Evolutionary conservation across 1,140 invertebrate genomes (phyloP).

Genomic region (Lanistes nyassanus): DNA sequence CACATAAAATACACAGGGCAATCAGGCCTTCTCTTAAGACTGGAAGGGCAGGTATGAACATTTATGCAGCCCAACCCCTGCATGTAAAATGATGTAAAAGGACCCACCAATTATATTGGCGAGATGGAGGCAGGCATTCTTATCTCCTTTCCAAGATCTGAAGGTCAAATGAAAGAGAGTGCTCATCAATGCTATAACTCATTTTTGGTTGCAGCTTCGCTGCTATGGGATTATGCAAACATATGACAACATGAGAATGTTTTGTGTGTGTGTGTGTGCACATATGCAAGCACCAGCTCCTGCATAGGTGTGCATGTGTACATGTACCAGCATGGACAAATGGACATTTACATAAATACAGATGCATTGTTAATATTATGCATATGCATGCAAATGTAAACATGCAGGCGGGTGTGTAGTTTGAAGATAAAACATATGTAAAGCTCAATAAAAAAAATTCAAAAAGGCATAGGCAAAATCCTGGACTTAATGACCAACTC

Average conservation of each 20-base stretch:
- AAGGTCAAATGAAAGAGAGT: slow-evolving; percentile 1
- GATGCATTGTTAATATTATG: no score
- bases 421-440: not conserved
- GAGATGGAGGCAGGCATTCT: slow-evolving; percentile 43
- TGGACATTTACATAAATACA: not conserved
- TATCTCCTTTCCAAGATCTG: slow-evolving; percentile 51
- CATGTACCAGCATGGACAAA: not conserved
- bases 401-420: not conserved
- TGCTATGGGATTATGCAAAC: not conserved
- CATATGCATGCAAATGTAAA: not conserved
- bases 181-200: not conserved
- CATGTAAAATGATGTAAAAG: not conserved
- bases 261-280: no score
- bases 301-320: not conserved
- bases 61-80: no score
- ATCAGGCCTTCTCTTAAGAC: no score
- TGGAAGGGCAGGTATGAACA: no score
- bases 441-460: not conserved
- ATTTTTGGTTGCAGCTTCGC: not conserved
- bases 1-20: not conserved
- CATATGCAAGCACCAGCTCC: not conserved
- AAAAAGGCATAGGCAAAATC: not conserved
- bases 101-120: slow-evolving; percentile 52
- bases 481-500: not conserved
- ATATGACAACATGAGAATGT: not conserved